phyloP scores from a whole-genome alignment of 2,888 invertebrate genomes.

The Neuroscelio doddi region DNA sequence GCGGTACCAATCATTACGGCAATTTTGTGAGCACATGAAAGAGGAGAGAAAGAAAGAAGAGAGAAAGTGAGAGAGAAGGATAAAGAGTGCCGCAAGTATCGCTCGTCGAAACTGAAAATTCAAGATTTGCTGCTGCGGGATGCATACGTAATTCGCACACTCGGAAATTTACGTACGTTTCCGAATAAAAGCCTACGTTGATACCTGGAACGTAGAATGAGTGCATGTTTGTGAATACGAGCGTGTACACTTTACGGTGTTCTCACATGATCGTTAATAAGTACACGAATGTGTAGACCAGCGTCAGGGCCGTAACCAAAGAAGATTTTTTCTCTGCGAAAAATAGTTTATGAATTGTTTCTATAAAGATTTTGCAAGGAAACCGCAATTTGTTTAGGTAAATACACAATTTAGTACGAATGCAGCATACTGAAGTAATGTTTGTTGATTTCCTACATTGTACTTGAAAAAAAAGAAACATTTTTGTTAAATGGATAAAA shows the following conservation, averaged over 20 bases:
- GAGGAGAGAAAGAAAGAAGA: conserved; percentile 9
- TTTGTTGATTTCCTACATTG: too few species aligned
- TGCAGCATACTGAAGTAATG: too few species aligned
- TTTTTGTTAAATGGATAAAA: too few species aligned
- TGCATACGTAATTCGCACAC: conserved; percentile 38
- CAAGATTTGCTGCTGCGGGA: conserved; percentile 24
- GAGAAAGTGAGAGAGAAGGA: conserved; percentile 18
- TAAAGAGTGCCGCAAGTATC: conserved; percentile 27
- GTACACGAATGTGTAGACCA: conserved; percentile 5
- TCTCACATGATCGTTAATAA: conserved; percentile 16
- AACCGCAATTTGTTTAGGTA: too few species aligned
- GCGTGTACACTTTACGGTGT: conserved; percentile 24
- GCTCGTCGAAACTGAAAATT: conserved; percentile 33
- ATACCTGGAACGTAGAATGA: conserved; percentile 9
- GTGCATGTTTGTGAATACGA: conserved; percentile 12
- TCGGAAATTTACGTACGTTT: conserved; percentile 27
- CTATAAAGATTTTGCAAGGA: too few species aligned
- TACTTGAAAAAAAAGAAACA: too few species aligned
- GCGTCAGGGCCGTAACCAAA: conserved; percentile 1
- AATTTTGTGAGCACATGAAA: conserved; percentile 59
- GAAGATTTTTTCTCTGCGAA: neutral
- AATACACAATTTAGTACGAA: too few species aligned
- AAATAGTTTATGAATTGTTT: too few species aligned
- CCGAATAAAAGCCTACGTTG: conserved; percentile 25
- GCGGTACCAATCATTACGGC: conserved; percentile 58